These are phyloP conservation scores for Hemichromis elongatus DNA, from an alignment of 2,113 vertebrate genomes.

Conservation along the genomic window DNA sequence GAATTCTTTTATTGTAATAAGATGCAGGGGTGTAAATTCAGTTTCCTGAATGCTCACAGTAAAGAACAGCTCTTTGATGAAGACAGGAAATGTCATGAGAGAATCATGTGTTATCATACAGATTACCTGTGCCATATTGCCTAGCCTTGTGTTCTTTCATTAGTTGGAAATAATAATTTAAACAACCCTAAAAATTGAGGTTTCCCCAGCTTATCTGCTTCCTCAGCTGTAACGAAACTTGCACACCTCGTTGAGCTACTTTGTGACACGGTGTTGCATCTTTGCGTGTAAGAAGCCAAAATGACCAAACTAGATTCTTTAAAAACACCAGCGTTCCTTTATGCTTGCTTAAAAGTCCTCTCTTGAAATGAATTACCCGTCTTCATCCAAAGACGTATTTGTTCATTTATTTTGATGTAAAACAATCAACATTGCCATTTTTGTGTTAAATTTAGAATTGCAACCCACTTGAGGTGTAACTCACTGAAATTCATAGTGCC, in stretches of 20 bases:
- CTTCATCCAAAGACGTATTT: neutral
- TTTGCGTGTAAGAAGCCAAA: neutral
- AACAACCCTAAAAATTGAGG: neutral
- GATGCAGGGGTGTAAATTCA: neutral
- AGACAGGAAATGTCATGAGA: neutral
- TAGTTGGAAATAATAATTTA: neutral
- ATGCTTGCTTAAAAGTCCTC: neutral
- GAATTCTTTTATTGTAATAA: neutral
- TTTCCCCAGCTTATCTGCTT: neutral
- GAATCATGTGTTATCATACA: no score
- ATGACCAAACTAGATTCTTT: neutral
- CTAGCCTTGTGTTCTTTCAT: neutral
- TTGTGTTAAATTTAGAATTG: neutral
- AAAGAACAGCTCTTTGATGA: neutral
- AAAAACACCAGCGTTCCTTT: neutral
- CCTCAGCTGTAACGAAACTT: neutral
- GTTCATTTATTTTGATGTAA: neutral
- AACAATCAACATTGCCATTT: neutral
- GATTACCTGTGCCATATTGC: neutral
- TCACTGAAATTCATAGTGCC: no score
- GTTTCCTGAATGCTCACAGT: neutral
- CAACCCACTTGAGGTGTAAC: neutral
- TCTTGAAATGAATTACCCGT: neutral
- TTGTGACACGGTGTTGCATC: neutral
- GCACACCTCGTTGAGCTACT: neutral